Conservation (phyloP, 2,888 invertebrate species). For the Scaptomyza reducta region DNA sequence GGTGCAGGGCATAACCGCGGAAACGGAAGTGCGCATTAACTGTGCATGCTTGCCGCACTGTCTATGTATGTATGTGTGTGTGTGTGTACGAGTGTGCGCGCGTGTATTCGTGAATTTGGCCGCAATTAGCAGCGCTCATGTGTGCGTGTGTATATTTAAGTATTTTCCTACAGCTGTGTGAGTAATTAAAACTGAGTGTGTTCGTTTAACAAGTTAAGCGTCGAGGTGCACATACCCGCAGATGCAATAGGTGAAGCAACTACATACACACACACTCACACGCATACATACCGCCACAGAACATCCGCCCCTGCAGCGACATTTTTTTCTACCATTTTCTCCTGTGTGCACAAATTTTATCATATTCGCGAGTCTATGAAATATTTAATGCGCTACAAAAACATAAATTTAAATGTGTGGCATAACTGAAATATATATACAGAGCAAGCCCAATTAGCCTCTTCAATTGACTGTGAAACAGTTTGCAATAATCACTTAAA, state of each 20-base stretch:
- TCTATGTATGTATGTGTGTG: conserved; percentile 11
- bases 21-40: conserved; percentile 78
- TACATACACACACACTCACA: conserved; percentile 1
- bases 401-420: not conserved
- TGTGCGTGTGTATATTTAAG: conserved; percentile 47
- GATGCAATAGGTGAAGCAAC: conserved; percentile 6
- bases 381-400: conserved; percentile 36
- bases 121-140: conserved; percentile 66
- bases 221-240: conserved; percentile 24
- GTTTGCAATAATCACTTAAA: not conserved
- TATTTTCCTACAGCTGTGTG: conserved; percentile 60
- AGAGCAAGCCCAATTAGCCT: not conserved
- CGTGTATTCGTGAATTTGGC: conserved; percentile 28
- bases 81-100: conserved; percentile 10
- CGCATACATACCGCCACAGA: conserved; percentile 11
- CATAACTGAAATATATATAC: not conserved
- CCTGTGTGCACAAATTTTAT: conserved; percentile 30
- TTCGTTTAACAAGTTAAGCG: conserved; percentile 74
- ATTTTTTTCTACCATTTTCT: conserved; percentile 41
- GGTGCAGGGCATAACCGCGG: conserved; percentile 71
- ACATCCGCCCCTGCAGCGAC: conserved; percentile 47
- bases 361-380: conserved; percentile 14
- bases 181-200: conserved; percentile 75
- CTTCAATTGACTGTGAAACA: conserved; percentile 15
- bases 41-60: conserved; percentile 56